Base-by-base conservation (phyloP, 2,113 vertebrate genomes). In the Callionymus lyra region DNA sequence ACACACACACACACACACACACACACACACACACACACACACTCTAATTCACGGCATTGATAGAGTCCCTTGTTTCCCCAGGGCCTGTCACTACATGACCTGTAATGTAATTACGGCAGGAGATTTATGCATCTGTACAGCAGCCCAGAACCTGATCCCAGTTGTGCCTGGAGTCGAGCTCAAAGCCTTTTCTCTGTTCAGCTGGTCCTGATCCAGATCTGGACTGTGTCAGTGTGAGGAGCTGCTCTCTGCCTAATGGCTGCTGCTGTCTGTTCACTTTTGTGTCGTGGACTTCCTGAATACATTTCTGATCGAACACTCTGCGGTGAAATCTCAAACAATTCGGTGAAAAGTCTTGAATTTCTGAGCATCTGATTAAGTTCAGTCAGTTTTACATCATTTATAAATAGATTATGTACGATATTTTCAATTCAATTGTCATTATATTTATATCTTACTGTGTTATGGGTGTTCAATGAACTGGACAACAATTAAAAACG, bases 81-180 rank as follows among this genome's bases (percentile, higher is more conserved):
- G 88, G 72, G 84, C 84, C 53, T 14, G 82, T 82, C 82, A 82
- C 84, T 88, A 88, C 87, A 86, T 89, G 86, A 86, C 83, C 86
- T 85, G 87, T 97, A 98, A 96, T 91, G 87, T 89, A 92, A 97
- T 97, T 97, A 97, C 85, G 79, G 72, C 63, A 80, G 80, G 86
- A 93, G 92, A 94, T 93, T 94, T 91, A 92, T 91, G 91, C 88
- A 85, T 50, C 58, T 60, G 53, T 90, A 82, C 73, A 83, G 85
- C 84, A 82, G 86, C 82, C 88, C 88, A 89, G 87, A 92, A 94
- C 89, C 89, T 90, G 92, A 93, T 94, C 92, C 91, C 80, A 88
- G 90, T 86, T 91, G 89, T 67, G 68, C 76, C 68, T 90, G 91
- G 87, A 87, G 85, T 82, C 68, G 67, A 82, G 57, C 74, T 90